Base-by-base conservation (phyloP, 2,888 invertebrate species). In the Rhyacophila evoluta region DNA sequence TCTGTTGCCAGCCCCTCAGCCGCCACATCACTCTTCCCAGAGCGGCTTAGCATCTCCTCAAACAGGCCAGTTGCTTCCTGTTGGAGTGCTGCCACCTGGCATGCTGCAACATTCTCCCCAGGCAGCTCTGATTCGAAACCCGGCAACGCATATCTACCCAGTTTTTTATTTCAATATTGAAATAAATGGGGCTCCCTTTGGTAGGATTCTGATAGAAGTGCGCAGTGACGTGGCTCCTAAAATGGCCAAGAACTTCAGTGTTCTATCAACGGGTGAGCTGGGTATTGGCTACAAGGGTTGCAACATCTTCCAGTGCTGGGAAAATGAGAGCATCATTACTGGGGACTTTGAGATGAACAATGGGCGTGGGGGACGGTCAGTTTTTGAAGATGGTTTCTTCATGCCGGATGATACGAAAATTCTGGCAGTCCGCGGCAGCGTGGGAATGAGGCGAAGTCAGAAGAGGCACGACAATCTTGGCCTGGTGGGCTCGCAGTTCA, bases 401-500 rank as follows among this genome's bases (percentile, higher is more conserved):
- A 92, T 94, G 91, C 95, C 95, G 37, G 95, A 95, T 86, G 94
- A 95, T 84, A 95, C 95, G 25, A 93, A 93, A 84, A 91, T 95
- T 84, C 90, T 92, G 82, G 94, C 95, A 4, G 92, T 93, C 12
- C 90, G 95, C 55, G 95, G 95, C 39, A 93, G 95, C 11, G 94
- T 95, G 6, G 95, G 95, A 75, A 95, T 95, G 95, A 89, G 95
- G 10, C 91, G 95, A 68, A 94, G 94, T 78, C 95, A 95, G 85
- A 94, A 94, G 86, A 91, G 94, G 29, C 95, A 94, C 87, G 94
- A 95, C 86, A 94, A 93, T 84, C 88, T 93, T 83, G 95, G 95
- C 72, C 92, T 95, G 90, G 95, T 95, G n/a, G 95, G 95, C 27
- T 95, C 95, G 78, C 95, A 95, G 86, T 95, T 95, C 88, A 92